Evolutionary conservation across 37 sponge, comb jelly and placozoan genomes (phyloP).

Genomic region (Cliona cf. orientalis): DNA sequence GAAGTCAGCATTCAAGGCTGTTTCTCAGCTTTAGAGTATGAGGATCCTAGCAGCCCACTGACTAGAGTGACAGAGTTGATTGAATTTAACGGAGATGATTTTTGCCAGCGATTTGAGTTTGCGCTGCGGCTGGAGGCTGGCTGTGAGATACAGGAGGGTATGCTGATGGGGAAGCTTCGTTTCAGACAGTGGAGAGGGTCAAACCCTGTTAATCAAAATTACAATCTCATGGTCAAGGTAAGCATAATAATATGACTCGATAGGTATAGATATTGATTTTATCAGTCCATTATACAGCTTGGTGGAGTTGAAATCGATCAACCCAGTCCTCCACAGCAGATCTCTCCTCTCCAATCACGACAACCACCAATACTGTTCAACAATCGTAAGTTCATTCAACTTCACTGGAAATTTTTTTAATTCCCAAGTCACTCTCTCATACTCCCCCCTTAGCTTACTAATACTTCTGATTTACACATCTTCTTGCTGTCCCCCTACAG

Average conservation of each 20-base stretch:
- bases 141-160: constrained; percentile 29
- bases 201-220: background rate
- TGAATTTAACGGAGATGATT: constrained; percentile 55
- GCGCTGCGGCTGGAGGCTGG: constrained; percentile 29
- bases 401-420: too few relatives aligned
- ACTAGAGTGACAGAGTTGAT: background rate
- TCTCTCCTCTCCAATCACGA: too few relatives aligned
- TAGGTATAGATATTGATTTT: too few relatives aligned
- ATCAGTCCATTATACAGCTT: too few relatives aligned
- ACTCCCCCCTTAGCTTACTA: too few relatives aligned
- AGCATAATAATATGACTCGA: background rate
- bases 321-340: too few relatives aligned
- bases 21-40: constrained; percentile 32
- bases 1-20: constrained; percentile 26
- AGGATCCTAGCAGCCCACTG: constrained; percentile 19
- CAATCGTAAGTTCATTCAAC: too few relatives aligned
- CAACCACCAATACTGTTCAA: too few relatives aligned
- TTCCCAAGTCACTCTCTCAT: too few relatives aligned
- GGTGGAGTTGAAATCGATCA: too few relatives aligned
- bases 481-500: background rate
- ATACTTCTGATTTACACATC: too few relatives aligned
- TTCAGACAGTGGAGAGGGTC: constrained; percentile 30
- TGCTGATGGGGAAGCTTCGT: constrained; percentile 51
- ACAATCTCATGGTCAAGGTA: constrained; percentile 63
- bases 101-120: constrained; percentile 51